These are phyloP conservation scores for Ormyrus rosae DNA, from an alignment of 2,888 invertebrate genomes.

Conservation along the genomic window DNA sequence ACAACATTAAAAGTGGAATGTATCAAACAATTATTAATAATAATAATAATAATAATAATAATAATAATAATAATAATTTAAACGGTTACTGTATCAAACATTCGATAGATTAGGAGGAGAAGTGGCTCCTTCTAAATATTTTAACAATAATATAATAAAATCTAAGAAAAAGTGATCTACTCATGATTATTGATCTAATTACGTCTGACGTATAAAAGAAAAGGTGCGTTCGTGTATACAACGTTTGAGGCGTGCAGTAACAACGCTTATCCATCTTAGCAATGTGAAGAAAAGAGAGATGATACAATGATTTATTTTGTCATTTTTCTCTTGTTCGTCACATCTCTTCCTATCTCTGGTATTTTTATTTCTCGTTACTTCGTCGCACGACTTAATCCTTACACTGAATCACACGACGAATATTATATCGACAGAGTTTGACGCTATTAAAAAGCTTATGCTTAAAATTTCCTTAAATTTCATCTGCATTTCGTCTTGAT, in stretches of 20 bases:
- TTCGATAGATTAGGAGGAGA: conserved; percentile 34
- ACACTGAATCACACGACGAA: conserved; percentile 41
- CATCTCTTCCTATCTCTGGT: conserved; percentile 30
- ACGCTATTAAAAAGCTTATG: conserved; percentile 54
- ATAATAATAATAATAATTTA: no score
- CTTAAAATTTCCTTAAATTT: conserved; percentile 54
- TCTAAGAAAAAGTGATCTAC: conserved; percentile 24
- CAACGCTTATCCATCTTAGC: conserved; percentile 60
- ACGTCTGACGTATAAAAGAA: conserved; percentile 30
- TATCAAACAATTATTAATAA: not conserved
- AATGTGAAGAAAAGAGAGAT: conserved; percentile 57
- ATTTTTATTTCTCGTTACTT: conserved; percentile 29
- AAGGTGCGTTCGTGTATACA: conserved; percentile 30
- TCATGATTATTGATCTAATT: conserved; percentile 35
- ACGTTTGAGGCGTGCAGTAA: conserved; percentile 48
- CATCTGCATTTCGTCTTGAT: conserved; percentile 45
- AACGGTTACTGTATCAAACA: not conserved
- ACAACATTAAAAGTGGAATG: conserved; percentile 6
- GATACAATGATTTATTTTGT: conserved; percentile 18
- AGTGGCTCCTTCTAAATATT: not conserved
- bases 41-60: no score
- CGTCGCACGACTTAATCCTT: conserved; percentile 31
- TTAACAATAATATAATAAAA: conserved; percentile 18
- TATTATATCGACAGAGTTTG: conserved; percentile 47
- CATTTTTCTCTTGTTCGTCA: conserved; percentile 37